phyloP scores from a whole-genome alignment of 2,888 invertebrate genomes.

The Phorcus lineatus region DNA sequence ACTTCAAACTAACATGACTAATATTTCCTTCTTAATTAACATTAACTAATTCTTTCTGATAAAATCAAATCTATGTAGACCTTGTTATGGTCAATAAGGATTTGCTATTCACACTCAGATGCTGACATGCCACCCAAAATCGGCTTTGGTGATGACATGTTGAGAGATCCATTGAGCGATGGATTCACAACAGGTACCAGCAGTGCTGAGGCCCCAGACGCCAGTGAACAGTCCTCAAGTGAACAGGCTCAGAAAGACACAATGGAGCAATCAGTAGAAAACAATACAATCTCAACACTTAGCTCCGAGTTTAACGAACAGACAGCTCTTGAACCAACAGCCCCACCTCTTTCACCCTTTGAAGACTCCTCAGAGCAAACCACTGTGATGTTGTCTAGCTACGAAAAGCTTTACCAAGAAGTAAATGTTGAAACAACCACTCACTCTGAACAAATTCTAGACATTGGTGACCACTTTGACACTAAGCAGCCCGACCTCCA shows the following conservation, averaged over 20 bases:
- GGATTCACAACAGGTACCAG: slow-evolving; percentile 17
- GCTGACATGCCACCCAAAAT: slow-evolving; percentile 18
- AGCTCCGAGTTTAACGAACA: slow-evolving; percentile 57
- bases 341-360: slow-evolving; percentile 27
- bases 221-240: slow-evolving; percentile 45
- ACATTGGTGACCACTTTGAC: slow-evolving; percentile 70
- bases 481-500: slow-evolving; percentile 64
- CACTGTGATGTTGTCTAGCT: slow-evolving; percentile 52
- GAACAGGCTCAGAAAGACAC: slow-evolving; percentile 67
- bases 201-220: slow-evolving; percentile 13
- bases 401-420: slow-evolving; percentile 64
- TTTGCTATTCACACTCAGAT: slow-evolving; percentile 1
- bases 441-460: slow-evolving; percentile 54
- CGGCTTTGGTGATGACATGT: slow-evolving; percentile 17
- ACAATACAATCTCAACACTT: slow-evolving; percentile 55
- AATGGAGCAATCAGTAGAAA: slow-evolving; percentile 70
- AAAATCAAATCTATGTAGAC: too few species aligned
- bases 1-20: too few species aligned
- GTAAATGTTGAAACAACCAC: slow-evolving; percentile 56
- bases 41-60: too few species aligned
- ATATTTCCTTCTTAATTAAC: too few species aligned
- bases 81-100: too few species aligned
- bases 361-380: slow-evolving; percentile 20
- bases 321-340: slow-evolving; percentile 26
- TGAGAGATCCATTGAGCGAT: slow-evolving; percentile 17